These are phyloP conservation scores for Pantala flavescens DNA, from an alignment of 1,140 invertebrate species.

Conservation along the genomic window DNA sequence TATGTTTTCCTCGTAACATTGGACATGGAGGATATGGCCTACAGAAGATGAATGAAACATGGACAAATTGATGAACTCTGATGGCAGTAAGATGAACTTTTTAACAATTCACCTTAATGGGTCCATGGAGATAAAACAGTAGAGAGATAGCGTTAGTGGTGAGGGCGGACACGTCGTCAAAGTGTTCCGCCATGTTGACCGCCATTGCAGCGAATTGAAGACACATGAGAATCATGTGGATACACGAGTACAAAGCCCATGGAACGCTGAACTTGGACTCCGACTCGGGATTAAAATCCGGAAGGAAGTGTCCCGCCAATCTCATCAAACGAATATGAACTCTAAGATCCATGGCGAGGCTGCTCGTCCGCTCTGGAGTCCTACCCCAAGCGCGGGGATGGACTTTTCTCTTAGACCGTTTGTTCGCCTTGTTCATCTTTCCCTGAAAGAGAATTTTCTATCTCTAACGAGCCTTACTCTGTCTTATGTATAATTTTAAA, in stretches of 20 bases:
- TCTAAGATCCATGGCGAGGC: not conserved
- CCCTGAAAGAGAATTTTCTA: too few relatives aligned
- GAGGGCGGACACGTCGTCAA: not conserved
- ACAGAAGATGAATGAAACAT: too few relatives aligned
- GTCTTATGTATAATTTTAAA: too few relatives aligned
- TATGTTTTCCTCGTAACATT: too few relatives aligned
- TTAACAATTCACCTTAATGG: not conserved
- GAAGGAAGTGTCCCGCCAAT: not conserved
- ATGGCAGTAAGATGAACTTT: too few relatives aligned
- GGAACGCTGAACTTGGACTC: not conserved
- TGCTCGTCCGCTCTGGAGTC: not conserved
- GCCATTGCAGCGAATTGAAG: not conserved
- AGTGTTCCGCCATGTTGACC: not conserved
- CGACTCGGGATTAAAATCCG: not conserved
- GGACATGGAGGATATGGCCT: too few relatives aligned
- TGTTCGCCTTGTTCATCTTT: too few relatives aligned
- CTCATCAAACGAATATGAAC: not conserved
- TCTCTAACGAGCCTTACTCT: too few relatives aligned
- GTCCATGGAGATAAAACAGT: not conserved
- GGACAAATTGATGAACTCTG: too few relatives aligned
- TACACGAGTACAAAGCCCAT: not conserved
- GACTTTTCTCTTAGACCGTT: too few relatives aligned
- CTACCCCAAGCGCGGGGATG: too few relatives aligned
- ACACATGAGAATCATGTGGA: not conserved
- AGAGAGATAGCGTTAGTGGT: not conserved